phyloP scores from a whole-genome alignment of 2,797 vertebrate species.

The Anas georgica region DNA sequence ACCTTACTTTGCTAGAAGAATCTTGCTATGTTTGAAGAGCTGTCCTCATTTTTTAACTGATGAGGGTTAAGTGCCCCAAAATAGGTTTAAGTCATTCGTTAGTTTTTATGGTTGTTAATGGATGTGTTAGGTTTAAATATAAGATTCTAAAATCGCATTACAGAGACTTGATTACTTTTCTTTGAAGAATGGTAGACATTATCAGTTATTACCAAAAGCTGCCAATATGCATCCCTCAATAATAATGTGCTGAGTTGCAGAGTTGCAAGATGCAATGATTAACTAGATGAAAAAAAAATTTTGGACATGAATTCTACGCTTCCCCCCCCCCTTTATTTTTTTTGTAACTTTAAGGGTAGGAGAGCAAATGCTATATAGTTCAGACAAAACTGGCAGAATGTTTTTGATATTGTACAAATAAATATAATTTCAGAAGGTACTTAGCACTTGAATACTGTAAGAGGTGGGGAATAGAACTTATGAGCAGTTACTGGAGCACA shows the following conservation, averaged over 20 bases:
- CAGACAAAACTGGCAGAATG: neutral
- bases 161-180: neutral
- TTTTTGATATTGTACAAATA: neutral
- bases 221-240: neutral
- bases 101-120: neutral
- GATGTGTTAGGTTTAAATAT: neutral
- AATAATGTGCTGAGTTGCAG: neutral
- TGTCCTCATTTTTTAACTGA: constrained; percentile 35
- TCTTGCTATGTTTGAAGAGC: constrained; percentile 14
- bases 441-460: neutral
- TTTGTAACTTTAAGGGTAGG: neutral
- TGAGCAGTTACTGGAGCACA: neutral
- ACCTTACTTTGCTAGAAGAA: constrained; percentile 16
- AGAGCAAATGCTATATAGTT: neutral
- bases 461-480: neutral
- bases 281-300: neutral
- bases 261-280: neutral
- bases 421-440: neutral
- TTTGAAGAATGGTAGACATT: neutral
- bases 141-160: neutral
- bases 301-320: neutral
- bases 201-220: neutral
- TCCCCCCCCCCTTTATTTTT: neutral
- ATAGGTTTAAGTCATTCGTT: neutral
- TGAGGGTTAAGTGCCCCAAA: neutral